Conservation (phyloP, 2,113 vertebrate genomes). For the Xenotilapia caudafasciata region DNA sequence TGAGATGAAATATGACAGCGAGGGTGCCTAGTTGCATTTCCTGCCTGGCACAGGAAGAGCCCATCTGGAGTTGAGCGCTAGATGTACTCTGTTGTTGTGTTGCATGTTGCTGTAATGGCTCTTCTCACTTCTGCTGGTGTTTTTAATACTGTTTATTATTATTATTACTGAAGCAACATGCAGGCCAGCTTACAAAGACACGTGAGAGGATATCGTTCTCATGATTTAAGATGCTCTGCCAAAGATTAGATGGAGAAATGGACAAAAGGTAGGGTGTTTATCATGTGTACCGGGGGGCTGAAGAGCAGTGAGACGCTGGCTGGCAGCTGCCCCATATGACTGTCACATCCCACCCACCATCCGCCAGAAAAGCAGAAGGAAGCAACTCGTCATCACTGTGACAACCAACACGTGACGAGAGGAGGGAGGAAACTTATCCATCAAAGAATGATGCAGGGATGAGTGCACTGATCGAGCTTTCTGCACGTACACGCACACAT, state of each 20-base stretch:
- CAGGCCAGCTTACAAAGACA: not conserved
- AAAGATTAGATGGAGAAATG: not conserved
- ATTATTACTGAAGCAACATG: slow-evolving; percentile 18
- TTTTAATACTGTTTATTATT: not conserved
- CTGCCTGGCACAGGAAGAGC: slow-evolving; percentile 60
- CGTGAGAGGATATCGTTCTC: not conserved
- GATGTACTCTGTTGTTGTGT: slow-evolving; percentile 34
- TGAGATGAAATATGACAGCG: slow-evolving; percentile 51
- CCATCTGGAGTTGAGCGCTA: slow-evolving; percentile 53
- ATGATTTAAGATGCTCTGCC: not conserved
- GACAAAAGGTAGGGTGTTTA: not conserved
- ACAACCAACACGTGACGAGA: slow-evolving; percentile 43
- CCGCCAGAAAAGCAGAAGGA: slow-evolving; percentile 54
- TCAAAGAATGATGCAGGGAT: slow-evolving; percentile 51
- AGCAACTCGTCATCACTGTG: slow-evolving; percentile 57
- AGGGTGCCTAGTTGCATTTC: slow-evolving; percentile 46
- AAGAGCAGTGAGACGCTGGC: slow-evolving; percentile 1
- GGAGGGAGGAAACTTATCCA: slow-evolving; percentile 55
- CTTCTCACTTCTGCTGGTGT: slow-evolving; percentile 25
- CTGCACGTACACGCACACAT: not conserved
- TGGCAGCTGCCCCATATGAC: slow-evolving; percentile 30
- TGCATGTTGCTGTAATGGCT: slow-evolving; percentile 21
- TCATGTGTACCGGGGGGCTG: not conserved
- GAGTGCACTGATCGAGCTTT: not conserved
- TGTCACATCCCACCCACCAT: slow-evolving; percentile 39